A percentile compares a stretch with the other conserved stretches of the same genome.
Evolutionary conservation across 1,140 invertebrate species (phyloP).

Genomic region (Hypsibius dujardini): DNA sequence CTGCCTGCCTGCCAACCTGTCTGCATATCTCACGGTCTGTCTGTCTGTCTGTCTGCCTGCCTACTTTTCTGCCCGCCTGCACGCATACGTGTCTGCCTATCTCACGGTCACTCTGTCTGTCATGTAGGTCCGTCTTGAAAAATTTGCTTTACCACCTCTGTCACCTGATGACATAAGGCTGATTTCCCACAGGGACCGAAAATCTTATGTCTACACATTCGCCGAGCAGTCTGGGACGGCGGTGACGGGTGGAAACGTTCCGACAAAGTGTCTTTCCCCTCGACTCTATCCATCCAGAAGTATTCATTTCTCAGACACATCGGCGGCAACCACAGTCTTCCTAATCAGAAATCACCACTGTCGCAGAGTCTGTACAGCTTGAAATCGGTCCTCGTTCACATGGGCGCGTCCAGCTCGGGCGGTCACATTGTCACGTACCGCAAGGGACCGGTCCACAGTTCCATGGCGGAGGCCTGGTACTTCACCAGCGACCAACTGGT

Average conservation of each 20-base stretch:
- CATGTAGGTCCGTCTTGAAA: neutral
- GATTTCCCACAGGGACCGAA: neutral
- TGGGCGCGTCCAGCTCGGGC: neutral
- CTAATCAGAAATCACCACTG: neutral
- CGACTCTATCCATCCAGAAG: neutral
- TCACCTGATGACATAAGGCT: neutral
- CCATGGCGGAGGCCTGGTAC: neutral
- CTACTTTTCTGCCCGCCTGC: too few species aligned
- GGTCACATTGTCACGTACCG: slow-evolving; percentile 14
- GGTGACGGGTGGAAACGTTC: neutral
- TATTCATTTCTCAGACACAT: slow-evolving; percentile 4
- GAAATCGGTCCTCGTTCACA: slow-evolving; percentile 7
- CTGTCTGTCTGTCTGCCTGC: too few species aligned
- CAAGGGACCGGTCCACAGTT: neutral
- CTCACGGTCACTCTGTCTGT: neutral
- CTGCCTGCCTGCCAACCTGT: too few species aligned
- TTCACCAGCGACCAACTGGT: neutral
- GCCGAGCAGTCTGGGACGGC: neutral
- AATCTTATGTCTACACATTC: neutral
- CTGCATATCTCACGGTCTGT: too few species aligned
- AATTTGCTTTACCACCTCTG: neutral
- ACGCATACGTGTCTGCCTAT: neutral
- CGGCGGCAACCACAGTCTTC: neutral
- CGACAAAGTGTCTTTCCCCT: neutral
- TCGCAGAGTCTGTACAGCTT: neutral